A percentile compares a stretch with the other conserved stretches of the same genome.
phyloP scores from a whole-genome alignment of 2,113 vertebrate genomes.

The Tiliqua scincoides region DNA sequence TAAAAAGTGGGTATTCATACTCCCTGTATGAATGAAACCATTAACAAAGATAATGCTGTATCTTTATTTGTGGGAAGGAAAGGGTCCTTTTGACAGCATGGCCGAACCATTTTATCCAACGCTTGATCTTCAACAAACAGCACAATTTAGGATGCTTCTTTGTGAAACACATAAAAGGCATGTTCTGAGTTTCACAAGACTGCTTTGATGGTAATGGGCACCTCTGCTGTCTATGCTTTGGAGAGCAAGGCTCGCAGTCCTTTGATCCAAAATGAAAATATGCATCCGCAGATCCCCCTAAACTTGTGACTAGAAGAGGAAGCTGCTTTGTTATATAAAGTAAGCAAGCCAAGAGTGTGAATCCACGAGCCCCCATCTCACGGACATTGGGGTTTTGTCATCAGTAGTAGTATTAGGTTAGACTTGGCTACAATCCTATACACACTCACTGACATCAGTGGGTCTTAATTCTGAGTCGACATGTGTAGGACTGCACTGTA shows the following conservation, averaged over 20 bases:
- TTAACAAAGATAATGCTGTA: not conserved
- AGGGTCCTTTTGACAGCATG: not conserved
- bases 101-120: not conserved
- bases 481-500: too few relatives aligned
- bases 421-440: too few relatives aligned
- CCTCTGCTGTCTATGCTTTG: not conserved
- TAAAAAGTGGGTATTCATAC: not conserved
- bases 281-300: not conserved
- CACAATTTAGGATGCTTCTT: not conserved
- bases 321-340: not conserved
- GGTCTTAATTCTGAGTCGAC: too few relatives aligned
- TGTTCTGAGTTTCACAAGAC: not conserved
- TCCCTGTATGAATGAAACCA: not conserved
- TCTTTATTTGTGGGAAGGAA: not conserved
- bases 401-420: too few relatives aligned
- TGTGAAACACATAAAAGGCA: not conserved
- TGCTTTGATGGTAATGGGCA: not conserved
- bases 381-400: too few relatives aligned
- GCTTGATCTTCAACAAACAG: not conserved
- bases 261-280: not conserved
- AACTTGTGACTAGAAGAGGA: not conserved
- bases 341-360: too few relatives aligned
- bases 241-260: not conserved
- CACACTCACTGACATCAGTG: too few relatives aligned
- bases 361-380: too few relatives aligned